These are phyloP conservation scores for Dorcus parallelipipedus DNA, from an alignment of 2,888 invertebrate genomes.

Conservation along the genomic window DNA sequence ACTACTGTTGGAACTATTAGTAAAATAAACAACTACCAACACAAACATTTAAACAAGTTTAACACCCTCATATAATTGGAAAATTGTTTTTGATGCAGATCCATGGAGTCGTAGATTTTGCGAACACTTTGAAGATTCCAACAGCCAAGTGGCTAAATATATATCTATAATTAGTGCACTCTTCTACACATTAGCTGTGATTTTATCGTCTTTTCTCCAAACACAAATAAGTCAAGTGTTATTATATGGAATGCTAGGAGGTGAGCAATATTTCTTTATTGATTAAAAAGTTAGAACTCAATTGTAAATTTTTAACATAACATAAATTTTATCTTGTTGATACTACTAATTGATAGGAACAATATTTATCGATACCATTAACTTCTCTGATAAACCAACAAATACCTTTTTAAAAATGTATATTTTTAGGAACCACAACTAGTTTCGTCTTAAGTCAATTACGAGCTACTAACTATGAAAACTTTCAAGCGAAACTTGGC, in stretches of 20 bases:
- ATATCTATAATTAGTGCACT: conserved; percentile 1
- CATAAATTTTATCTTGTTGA: too few species aligned
- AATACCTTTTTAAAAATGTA: too few species aligned
- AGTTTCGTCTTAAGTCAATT: conserved; percentile 53
- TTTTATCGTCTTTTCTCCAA: conserved; percentile 7
- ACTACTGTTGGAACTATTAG: too few species aligned
- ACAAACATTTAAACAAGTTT: too few species aligned
- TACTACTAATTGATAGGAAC: too few species aligned
- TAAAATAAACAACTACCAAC: too few species aligned
- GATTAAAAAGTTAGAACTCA: too few species aligned
- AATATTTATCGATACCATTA: too few species aligned
- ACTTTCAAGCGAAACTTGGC: conserved; percentile 49
- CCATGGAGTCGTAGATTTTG: conserved; percentile 17
- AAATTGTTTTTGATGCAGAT: conserved; percentile 4
- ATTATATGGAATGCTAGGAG: conserved; percentile 16
- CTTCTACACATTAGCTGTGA: background rate
- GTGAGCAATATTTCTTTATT: background rate
- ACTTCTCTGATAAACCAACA: too few species aligned
- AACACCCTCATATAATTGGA: too few species aligned
- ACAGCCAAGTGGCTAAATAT: conserved; percentile 2
- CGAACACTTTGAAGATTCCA: conserved; percentile 3
- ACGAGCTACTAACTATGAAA: conserved; percentile 52
- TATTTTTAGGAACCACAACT: conserved; percentile 38
- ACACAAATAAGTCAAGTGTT: conserved; percentile 9
- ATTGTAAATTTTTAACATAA: too few species aligned